phyloP scores from a whole-genome alignment of 2,113 vertebrate species.

The Stictonetta naevosa region DNA sequence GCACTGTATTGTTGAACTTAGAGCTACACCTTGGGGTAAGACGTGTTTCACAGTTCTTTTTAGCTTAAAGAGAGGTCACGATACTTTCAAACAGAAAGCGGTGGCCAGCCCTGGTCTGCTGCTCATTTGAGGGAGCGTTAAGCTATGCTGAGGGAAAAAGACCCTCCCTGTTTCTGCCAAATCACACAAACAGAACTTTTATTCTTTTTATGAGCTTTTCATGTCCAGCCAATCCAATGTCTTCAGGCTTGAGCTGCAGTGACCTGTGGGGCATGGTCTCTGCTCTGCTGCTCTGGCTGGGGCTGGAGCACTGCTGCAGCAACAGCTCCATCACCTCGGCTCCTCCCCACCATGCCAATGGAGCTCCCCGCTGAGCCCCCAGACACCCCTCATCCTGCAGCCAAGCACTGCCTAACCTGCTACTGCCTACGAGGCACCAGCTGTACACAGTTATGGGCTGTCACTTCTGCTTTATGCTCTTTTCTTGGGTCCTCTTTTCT shows the following conservation, averaged over 20 bases:
- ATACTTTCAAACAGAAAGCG: neutral
- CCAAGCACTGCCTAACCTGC: neutral
- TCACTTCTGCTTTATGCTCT: neutral
- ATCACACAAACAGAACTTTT: neutral
- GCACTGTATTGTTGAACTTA: neutral
- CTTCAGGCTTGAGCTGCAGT: neutral
- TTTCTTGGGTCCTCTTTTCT: neutral
- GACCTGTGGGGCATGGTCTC: neutral
- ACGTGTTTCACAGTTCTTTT: neutral
- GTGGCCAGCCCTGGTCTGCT: neutral
- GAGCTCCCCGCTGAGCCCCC: neutral
- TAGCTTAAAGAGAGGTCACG: neutral
- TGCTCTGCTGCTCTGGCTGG: neutral
- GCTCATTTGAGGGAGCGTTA: neutral
- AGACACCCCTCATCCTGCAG: neutral
- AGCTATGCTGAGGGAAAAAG: neutral
- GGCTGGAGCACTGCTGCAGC: neutral
- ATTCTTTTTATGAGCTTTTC: neutral
- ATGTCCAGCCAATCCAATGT: rapidly evolving
- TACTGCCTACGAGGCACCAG: neutral
- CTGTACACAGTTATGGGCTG: neutral
- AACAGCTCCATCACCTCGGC: neutral
- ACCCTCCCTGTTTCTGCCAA: neutral
- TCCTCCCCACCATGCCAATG: no score
- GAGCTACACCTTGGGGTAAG: neutral